phyloP scores from a whole-genome alignment of 2,113 vertebrate genomes.

The Actinemys pallida region DNA sequence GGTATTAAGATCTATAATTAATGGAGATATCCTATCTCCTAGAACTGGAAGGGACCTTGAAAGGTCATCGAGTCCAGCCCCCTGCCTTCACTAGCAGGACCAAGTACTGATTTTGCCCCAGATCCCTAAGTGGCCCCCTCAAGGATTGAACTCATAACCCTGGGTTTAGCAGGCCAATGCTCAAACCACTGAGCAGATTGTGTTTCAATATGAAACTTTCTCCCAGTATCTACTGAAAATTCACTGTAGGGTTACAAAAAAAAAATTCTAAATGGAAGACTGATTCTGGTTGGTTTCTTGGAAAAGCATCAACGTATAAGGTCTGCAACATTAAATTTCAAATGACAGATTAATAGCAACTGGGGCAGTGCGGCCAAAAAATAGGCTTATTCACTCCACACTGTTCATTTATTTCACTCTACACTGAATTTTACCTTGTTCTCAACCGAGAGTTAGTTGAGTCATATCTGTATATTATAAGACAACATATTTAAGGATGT shows the following conservation, averaged over 20 bases:
- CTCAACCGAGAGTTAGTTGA: neutral
- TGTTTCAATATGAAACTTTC: neutral
- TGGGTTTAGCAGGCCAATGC: too few relatives aligned
- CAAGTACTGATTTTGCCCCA: too few relatives aligned
- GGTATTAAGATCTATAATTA: neutral
- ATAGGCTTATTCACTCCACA: neutral
- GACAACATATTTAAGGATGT: neutral
- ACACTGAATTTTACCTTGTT: neutral
- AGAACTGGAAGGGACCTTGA: too few relatives aligned
- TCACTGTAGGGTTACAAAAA: neutral
- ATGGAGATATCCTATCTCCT: too few relatives aligned
- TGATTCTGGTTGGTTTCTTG: constrained; percentile 38
- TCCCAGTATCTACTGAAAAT: neutral
- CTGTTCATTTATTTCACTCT: neutral
- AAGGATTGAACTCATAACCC: too few relatives aligned
- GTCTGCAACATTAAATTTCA: constrained; percentile 24
- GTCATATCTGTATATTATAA: neutral
- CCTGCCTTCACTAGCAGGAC: too few relatives aligned
- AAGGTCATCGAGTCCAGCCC: too few relatives aligned
- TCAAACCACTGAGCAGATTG: too few relatives aligned
- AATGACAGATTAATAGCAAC: constrained; percentile 55
- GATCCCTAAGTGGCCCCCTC: too few relatives aligned
- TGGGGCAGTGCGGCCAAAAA: neutral
- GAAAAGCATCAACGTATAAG: constrained; percentile 38
- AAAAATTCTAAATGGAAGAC: constrained; percentile 45